Evolutionary conservation across 2,797 vertebrate species (phyloP), one percentile per base, ranked within the genome.

Genomic region (Perodicticus potto): DNA sequence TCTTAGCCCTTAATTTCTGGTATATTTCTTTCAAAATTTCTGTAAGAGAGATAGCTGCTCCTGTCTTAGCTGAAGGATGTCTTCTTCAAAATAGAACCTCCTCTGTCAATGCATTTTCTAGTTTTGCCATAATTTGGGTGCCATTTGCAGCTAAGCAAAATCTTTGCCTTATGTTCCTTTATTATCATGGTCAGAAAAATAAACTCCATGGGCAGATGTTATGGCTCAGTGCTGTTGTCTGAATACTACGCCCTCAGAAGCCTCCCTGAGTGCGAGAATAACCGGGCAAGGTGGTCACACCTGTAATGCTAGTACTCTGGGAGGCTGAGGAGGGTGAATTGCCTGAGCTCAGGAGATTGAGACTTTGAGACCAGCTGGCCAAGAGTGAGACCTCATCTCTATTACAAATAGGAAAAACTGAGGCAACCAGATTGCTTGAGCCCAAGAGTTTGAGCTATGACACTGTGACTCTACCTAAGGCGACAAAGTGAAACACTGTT

Each of bases 31-130:
- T 83, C 6, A 69, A 90, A 83, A 40, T 69, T 67, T 91, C 49
- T 65, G 19, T 22, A 32, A 45, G 53, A 80, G 59, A 93, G 88
- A 96, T 59, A 94, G 43, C 59, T 84, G 20, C 91, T 83, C 40
- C 12, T 63, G 0, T 74, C 32, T 43, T 85, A 93, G 89, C 1
- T 43, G 27, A 93, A 78, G 17, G 32, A 92, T 90, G 83, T 25
- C 1, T n/a, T 89, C 32, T 85, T 27, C 25, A 59, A 89, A 92
- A 63, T 5, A 87, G 78, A 95, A 76, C 0, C 23, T 72, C 17
- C 12, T 77, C 9, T 53, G 1, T 53, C 57, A 43, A 40, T 40
- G 13, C 4, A 74, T 63, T 91, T 86, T 76, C 29, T 22, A 19
- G 6, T 73, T 90, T 74, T 23, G 27, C 70, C 55, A 93, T 91